Evolutionary conservation across 2,113 vertebrate genomes (phyloP).

Genomic region (Arothron firmamentum): DNA sequence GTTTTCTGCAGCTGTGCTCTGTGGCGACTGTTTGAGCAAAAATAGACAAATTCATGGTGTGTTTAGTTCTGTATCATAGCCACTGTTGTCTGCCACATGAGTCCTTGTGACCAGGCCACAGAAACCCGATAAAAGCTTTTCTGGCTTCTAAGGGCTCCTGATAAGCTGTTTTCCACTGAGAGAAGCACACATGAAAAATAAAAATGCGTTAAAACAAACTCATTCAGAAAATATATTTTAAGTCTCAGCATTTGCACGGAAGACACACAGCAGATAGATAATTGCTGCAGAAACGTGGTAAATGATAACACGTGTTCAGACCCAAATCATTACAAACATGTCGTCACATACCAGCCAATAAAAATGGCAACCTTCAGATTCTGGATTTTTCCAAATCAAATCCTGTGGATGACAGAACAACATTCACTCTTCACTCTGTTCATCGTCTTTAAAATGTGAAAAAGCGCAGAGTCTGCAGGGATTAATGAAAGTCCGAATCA

Average conservation of each 20-base stretch:
- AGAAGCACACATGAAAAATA: background rate
- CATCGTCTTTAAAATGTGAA: too few relatives aligned
- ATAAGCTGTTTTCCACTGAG: conserved; percentile 10
- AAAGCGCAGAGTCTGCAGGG: too few relatives aligned
- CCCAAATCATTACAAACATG: conserved; percentile 1
- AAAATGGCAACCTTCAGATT: too few relatives aligned
- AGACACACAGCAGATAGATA: background rate
- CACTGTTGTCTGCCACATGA: conserved; percentile 43
- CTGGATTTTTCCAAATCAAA: too few relatives aligned
- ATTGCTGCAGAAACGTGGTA: background rate
- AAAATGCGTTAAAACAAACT: background rate
- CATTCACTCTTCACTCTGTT: too few relatives aligned
- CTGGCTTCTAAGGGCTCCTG: background rate
- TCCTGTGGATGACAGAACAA: too few relatives aligned
- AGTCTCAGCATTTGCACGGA: background rate
- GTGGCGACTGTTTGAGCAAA: conserved; percentile 13
- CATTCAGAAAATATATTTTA: background rate
- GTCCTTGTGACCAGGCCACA: conserved; percentile 61
- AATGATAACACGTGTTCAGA: background rate
- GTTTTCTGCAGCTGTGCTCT: conserved; percentile 27
- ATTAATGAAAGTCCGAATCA: too few relatives aligned
- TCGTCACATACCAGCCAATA: background rate
- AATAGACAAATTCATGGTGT: conserved; percentile 38
- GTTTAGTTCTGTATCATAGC: conserved; percentile 43
- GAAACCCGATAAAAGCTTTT: conserved; percentile 32